These are phyloP conservation scores for Neria commutata DNA, from an alignment of 2,888 invertebrate genomes.

Conservation along the genomic window DNA sequence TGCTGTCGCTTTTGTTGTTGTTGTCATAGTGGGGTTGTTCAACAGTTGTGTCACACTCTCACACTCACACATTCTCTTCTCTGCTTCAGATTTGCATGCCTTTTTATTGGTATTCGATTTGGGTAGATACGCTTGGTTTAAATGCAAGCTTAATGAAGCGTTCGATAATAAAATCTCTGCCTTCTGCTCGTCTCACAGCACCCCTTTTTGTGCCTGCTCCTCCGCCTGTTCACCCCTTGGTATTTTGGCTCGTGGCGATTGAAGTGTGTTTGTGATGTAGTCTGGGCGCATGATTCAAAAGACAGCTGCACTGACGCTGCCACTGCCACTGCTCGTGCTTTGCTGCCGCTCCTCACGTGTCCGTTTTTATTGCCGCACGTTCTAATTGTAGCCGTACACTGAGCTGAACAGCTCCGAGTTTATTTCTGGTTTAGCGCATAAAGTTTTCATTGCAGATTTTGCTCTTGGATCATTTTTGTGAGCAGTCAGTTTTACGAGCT, in stretches of 20 bases:
- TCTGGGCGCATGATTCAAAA: neutral
- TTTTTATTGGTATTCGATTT: constrained; percentile 30
- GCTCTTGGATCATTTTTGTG: no score
- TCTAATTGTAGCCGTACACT: neutral
- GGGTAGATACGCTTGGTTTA: constrained; percentile 36
- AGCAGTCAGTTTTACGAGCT: no score
- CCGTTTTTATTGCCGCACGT: neutral
- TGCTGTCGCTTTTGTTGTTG: constrained; percentile 24
- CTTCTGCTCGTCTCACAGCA: constrained; percentile 31
- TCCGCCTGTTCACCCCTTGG: no score
- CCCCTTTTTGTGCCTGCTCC: no score
- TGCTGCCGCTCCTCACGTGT: neutral
- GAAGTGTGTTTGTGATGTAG: constrained; percentile 9
- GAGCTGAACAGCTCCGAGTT: no score
- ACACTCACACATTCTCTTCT: neutral
- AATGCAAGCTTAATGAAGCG: constrained; percentile 56
- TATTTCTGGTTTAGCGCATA: neutral
- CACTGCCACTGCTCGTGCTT: neutral
- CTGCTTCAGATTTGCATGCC: constrained; percentile 34
- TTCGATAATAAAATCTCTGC: constrained; percentile 35
- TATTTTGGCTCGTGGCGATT: constrained; percentile 44
- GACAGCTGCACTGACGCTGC: neutral
- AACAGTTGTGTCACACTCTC: constrained; percentile 37
- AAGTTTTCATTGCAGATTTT: no score
- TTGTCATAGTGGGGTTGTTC: constrained; percentile 43